Percentiles rank a stretch among this genome's conserved stretches.
Evolutionary conservation across 2,888 invertebrate species (phyloP).

Genomic region (Macrosoma leucophasiata): DNA sequence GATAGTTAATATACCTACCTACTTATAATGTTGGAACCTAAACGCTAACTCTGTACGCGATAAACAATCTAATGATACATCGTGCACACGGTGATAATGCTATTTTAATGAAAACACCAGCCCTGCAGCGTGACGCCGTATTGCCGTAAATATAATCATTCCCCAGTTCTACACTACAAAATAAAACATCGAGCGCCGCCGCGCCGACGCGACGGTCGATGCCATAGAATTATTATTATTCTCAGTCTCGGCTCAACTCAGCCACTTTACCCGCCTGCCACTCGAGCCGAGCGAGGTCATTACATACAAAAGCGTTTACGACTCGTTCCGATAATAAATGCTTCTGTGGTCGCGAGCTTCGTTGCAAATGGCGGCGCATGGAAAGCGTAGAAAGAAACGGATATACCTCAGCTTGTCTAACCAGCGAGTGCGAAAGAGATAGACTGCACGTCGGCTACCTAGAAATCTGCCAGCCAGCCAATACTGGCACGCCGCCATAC

Average conservation of each 20-base stretch:
- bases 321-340: conserved; percentile 45
- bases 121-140: too few species aligned
- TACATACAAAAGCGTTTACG: conserved; percentile 33
- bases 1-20: too few species aligned
- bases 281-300: conserved; percentile 43
- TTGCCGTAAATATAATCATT: too few species aligned
- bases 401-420: conserved; percentile 16
- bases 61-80: too few species aligned
- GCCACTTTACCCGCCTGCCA: conserved; percentile 34
- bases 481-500: conserved; percentile 55
- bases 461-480: conserved; percentile 55
- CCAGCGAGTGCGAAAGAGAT: conserved; percentile 38
- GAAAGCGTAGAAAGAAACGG: conserved; percentile 30
- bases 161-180: too few species aligned
- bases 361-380: conserved; percentile 30
- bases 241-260: conserved; percentile 24
- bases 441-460: conserved; percentile 36
- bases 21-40: too few species aligned
- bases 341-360: conserved; percentile 30
- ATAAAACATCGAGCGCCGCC: too few species aligned
- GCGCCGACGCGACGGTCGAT: too few species aligned
- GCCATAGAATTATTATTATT: conserved; percentile 23
- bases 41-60: too few species aligned
- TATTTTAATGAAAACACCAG: too few species aligned
- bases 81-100: too few species aligned